phyloP scores from a whole-genome alignment of 2,888 invertebrate species.

The Netelia melanura region DNA sequence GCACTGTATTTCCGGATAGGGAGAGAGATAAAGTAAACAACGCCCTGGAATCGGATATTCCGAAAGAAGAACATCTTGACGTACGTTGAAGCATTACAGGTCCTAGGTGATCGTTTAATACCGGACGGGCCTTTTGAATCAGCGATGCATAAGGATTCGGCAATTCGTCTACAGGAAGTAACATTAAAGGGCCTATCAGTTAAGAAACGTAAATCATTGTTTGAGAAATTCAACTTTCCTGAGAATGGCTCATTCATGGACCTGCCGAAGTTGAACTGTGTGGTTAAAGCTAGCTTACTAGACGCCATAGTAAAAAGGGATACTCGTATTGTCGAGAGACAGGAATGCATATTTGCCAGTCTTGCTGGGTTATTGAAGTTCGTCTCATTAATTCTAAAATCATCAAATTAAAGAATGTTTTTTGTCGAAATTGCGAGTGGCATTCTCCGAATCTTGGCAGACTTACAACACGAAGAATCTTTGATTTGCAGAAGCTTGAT shows the following conservation, averaged over 20 bases:
- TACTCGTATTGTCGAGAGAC: slow-evolving; percentile 55
- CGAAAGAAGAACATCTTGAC: slow-evolving; percentile 6
- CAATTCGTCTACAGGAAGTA: slow-evolving; percentile 33
- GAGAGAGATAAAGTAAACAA: slow-evolving; percentile 29
- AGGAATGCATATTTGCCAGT: slow-evolving; percentile 40
- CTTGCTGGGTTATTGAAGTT: slow-evolving; percentile 50
- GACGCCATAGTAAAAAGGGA: slow-evolving; percentile 55
- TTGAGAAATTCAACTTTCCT: slow-evolving; percentile 45
- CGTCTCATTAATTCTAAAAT: slow-evolving; percentile 10
- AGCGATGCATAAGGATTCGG: slow-evolving; percentile 43
- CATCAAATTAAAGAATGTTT: slow-evolving; percentile 1
- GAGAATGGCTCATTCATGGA: slow-evolving; percentile 58
- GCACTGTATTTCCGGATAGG: slow-evolving; percentile 24
- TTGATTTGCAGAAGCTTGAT: slow-evolving; percentile 52
- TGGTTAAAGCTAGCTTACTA: slow-evolving; percentile 49
- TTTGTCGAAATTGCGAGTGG: slow-evolving; percentile 32
- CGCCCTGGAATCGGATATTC: not conserved
- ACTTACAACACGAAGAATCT: slow-evolving; percentile 64
- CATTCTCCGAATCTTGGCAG: slow-evolving; percentile 44
- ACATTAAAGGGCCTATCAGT: slow-evolving; percentile 51
- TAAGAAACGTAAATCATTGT: slow-evolving; percentile 27
- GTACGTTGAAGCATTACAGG: slow-evolving; percentile 33
- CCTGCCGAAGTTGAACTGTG: slow-evolving; percentile 55
- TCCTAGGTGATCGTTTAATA: slow-evolving; percentile 39
- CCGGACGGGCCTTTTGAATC: slow-evolving; percentile 50